phyloP scores from a whole-genome alignment of 2,113 vertebrate genomes.

The Gallinago paraguaiae region DNA sequence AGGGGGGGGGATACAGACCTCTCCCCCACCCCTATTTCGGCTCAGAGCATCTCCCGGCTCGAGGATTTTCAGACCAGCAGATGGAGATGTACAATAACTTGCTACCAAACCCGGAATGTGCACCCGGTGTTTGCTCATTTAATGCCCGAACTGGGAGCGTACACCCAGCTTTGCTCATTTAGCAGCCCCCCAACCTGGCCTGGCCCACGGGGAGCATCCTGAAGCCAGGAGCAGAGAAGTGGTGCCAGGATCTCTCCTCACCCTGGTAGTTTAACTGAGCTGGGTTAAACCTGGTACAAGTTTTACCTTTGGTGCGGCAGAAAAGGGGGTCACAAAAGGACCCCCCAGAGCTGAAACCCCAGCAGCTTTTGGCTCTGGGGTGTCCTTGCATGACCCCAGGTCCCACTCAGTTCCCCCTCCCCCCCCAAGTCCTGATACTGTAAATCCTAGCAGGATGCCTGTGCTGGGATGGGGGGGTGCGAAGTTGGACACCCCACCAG shows the following conservation, averaged over 20 bases:
- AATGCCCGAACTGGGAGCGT: accelerated
- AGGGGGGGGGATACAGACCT: accelerated
- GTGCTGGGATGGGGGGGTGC: accelerated
- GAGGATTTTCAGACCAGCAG: conserved; percentile 70
- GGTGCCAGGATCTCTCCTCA: accelerated
- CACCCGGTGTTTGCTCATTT: background rate
- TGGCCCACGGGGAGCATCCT: accelerated
- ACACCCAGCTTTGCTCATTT: accelerated
- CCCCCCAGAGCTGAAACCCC: background rate
- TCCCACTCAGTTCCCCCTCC: background rate
- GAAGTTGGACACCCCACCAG: accelerated
- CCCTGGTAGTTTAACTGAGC: background rate
- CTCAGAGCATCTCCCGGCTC: background rate
- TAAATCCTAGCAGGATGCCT: background rate
- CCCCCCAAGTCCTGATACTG: too few species aligned
- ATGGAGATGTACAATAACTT: conserved; percentile 70
- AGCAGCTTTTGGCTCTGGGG: background rate
- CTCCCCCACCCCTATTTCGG: accelerated
- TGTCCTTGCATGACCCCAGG: background rate
- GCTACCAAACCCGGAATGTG: background rate
- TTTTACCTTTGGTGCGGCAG: background rate
- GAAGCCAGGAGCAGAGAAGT: background rate
- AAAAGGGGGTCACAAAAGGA: background rate
- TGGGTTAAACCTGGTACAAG: background rate
- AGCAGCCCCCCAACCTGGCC: background rate